phyloP scores from a whole-genome alignment of 1,140 invertebrate genomes.

The Zophobas atratus region DNA sequence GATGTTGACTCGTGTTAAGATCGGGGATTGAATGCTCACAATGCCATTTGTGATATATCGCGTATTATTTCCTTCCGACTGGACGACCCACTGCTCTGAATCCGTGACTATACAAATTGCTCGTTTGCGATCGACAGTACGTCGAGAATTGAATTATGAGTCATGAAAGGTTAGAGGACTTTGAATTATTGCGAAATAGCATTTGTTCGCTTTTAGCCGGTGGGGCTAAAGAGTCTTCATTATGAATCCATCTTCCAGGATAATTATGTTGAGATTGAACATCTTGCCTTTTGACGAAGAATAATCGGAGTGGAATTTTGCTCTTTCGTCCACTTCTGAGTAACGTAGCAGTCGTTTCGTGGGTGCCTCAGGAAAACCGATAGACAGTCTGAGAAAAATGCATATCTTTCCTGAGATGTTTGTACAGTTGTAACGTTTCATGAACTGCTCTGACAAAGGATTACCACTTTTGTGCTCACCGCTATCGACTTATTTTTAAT shows the following conservation, averaged over 20 bases:
- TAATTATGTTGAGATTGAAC: no score
- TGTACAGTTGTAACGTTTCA: no score
- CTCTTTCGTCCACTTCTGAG: no score
- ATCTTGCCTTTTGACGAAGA: no score
- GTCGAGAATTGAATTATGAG: conserved; percentile 1
- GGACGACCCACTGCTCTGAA: conserved; percentile 33
- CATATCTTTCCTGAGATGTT: no score
- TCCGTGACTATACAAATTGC: conserved; percentile 23
- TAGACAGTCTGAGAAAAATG: no score
- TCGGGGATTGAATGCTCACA: not conserved
- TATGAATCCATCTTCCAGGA: no score
- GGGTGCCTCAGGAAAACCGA: no score
- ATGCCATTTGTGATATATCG: not conserved
- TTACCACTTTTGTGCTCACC: no score
- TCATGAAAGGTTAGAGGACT: conserved; percentile 13
- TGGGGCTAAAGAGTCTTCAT: not conserved
- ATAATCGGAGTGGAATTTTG: no score
- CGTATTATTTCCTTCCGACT: conserved; percentile 29
- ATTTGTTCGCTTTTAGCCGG: not conserved
- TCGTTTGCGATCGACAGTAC: conserved; percentile 36
- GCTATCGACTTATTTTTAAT: not conserved
- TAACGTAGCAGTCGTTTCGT: no score
- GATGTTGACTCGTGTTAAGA: conserved; percentile 5
- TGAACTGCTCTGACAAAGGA: no score
- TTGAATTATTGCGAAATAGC: conserved; percentile 29